Evolutionary conservation across 2,888 invertebrate genomes (phyloP).

Genomic region (Alcis repandata): DNA sequence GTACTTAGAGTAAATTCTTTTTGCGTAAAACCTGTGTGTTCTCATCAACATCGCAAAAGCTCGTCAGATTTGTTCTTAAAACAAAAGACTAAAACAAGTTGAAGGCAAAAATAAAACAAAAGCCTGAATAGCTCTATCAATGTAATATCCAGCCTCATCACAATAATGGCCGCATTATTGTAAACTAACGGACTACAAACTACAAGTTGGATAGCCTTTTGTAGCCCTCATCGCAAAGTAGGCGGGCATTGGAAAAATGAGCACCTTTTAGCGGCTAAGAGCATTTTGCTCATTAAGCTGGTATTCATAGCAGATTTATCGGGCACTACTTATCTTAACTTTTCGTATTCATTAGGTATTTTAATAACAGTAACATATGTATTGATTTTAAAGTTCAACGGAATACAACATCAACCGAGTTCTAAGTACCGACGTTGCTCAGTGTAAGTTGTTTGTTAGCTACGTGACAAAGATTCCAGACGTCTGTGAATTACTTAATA

Average conservation of each 20-base stretch:
- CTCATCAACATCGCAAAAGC: background rate
- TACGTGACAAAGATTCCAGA: conserved; percentile 28
- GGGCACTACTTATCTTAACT: no score
- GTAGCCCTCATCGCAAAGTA: conserved; percentile 31
- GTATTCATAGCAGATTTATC: no score
- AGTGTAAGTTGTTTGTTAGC: conserved; percentile 11
- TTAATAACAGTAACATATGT: background rate
- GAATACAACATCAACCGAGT: background rate
- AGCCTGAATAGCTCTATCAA: conserved; percentile 40
- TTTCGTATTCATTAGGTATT: background rate
- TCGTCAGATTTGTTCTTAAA: conserved; percentile 12
- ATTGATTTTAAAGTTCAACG: background rate
- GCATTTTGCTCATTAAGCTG: background rate
- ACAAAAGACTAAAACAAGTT: conserved; percentile 33
- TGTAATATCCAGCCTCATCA: conserved; percentile 54
- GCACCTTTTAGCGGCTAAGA: conserved; percentile 6
- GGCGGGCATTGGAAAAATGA: conserved; percentile 1
- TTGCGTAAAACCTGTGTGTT: no score
- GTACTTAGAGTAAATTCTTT: no score
- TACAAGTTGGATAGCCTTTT: conserved; percentile 48
- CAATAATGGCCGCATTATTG: conserved; percentile 60
- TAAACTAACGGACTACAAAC: conserved; percentile 54
- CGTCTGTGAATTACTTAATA: conserved; percentile 18
- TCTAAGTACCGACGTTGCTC: background rate
- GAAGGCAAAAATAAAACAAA: conserved; percentile 40